Base-by-base conservation (phyloP, 2,113 vertebrate species). In the Tor tambroides region DNA sequence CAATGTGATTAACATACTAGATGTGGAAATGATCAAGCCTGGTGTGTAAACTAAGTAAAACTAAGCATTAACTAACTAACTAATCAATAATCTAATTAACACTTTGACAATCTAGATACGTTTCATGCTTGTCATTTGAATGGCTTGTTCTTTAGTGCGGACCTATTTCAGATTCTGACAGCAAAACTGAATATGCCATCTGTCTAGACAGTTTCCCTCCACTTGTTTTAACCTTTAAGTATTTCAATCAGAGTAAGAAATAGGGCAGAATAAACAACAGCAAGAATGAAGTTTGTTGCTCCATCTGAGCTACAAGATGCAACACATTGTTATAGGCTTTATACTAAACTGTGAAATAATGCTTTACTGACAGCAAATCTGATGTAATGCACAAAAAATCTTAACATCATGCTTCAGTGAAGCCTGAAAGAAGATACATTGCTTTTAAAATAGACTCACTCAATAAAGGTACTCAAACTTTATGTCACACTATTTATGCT, bases 171-270 rank as follows among this genome's bases (percentile, higher is more conserved):
- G 38, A 76, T 49, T 76, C 41, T 76, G 74, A 76, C 12, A 49
- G 5, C n/a, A 46, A 49, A 49, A 76, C 17, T 15, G 0, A 76
- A 46, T 28, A 75, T 72, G 21, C 35, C 35, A 72, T 41, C 35
- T 38, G 17, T 72, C 21, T 46, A 26, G 11, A 15, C n/a, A 15
- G 38, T 43, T 75, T 46, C 26, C 72, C 38, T 26, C n/a, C 41
- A 75, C 41, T 76, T 76, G 38, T n/a, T 74, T 41, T 35, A 71
- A 17, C 67, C 30, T 35, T 65, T 65, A n/a, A 63, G 59, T 69
- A 69, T 32, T 71, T 41, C 3, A 72, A 38, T 38, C 69, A 23
- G 38, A 41, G 69, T 26, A 26, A 49, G 3, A 46, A 28, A 26
- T 75, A 46, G 6, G n/a, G 41, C 14, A 75, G 41, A 75, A 46